Base-by-base conservation (phyloP, 2,113 vertebrate species). In the Manacus vitellinus region DNA sequence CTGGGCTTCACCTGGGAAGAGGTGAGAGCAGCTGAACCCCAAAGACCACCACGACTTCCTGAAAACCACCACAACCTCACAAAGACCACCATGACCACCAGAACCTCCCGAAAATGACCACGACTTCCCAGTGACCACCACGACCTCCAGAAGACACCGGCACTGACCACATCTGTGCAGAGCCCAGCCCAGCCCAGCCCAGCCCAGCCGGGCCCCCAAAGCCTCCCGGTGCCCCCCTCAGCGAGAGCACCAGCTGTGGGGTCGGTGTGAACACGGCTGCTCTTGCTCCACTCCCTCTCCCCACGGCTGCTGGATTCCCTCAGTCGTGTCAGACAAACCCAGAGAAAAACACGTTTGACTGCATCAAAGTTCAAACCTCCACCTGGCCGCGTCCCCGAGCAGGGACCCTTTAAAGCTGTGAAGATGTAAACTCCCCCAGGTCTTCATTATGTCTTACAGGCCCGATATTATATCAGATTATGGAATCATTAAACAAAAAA, bases 401-500 rank as follows among this genome's bases (percentile, higher is more conserved):
- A 47, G 68, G 28, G 94, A 82, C 79, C 95, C 92, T 97, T 95
- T 95, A 94, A 93, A 79, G 94, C 95, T 90, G 95, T 80, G 54
- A 91, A 96, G 89, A 93, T 74, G 92, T 37, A 78, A 93, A 92
- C 91, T 97, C 97, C 97, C 97, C 76, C 91, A 95, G 95, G 97
- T 94, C 97, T 97, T 97, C 97, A 97, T 97, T 97, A 97, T 92
- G 94, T 94, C 95, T 95, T 95, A 94, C 95, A 94, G 96, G 92
- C 91, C 91, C 54, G 31, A 94, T 94, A 97, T 97, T 94, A 96
- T 91, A 94, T 88, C 91, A 95, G 94, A 97, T 97, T 96, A 97
- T 97, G 96, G 95, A 96, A 96, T 97, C 97, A 96, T 97, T 97
- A 97, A 94, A 97, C 94, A 94, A 94, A 95, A 97, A 97, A 95